phyloP scores from a whole-genome alignment of 2,888 invertebrate species.

The Drosophila multiciliata region DNA sequence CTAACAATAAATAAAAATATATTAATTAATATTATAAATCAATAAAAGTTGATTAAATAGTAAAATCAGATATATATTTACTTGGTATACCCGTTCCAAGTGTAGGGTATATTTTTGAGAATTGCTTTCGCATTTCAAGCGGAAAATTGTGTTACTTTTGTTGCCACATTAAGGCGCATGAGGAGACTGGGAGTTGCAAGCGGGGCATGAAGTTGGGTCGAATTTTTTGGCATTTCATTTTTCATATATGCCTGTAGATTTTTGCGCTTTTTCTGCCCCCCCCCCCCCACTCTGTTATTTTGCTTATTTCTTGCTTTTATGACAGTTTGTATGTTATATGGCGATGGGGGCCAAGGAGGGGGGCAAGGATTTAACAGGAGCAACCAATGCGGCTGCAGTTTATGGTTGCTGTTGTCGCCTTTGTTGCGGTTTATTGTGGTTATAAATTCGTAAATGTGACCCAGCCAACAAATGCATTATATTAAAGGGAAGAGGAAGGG shows the following conservation, averaged over 20 bases:
- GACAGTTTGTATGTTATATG: slow-evolving; percentile 34
- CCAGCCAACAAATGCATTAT: slow-evolving; percentile 24
- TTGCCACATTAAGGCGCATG: slow-evolving; percentile 13
- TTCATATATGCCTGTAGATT: slow-evolving; percentile 30
- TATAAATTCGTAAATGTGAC: slow-evolving; percentile 49
- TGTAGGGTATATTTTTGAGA: slow-evolving; percentile 45
- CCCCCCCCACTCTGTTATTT: not conserved
- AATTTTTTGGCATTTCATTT: slow-evolving; percentile 61
- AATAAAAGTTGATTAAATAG: not conserved
- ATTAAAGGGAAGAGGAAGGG: no score
- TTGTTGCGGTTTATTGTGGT: slow-evolving; percentile 60
- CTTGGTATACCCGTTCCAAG: not conserved
- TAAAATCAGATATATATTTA: not conserved
- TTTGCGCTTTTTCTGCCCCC: slow-evolving; percentile 10
- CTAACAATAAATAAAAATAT: not conserved
- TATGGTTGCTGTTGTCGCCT: slow-evolving; percentile 49
- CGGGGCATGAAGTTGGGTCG: slow-evolving; percentile 2
- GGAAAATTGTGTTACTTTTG: slow-evolving; percentile 70
- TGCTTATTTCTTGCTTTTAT: slow-evolving; percentile 38
- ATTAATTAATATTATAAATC: not conserved
- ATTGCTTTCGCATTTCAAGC: slow-evolving; percentile 63
- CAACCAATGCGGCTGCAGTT: slow-evolving; percentile 41
- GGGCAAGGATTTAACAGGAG: not conserved
- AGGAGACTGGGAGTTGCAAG: not conserved
- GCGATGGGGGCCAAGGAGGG: not conserved